Evolutionary conservation across 2,113 vertebrate genomes (phyloP), one percentile per base, ranked within the genome.

Genomic region (Odontophorus gujanensis): DNA sequence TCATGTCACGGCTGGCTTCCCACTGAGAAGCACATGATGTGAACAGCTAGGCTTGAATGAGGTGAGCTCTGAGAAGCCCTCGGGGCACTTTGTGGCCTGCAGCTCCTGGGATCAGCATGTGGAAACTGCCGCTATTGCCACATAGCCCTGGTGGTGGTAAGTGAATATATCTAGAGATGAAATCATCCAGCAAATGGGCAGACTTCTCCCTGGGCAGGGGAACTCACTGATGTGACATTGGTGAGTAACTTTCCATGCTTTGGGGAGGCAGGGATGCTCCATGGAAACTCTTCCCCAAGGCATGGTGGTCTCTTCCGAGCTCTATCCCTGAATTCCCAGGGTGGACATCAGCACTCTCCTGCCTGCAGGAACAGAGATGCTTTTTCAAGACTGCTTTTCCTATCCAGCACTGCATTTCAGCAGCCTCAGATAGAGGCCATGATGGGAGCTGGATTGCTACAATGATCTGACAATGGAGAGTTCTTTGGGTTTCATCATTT

Each of bases 1-100:
- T 53, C 67, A 1, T 16, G 42, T 81, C 0, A 1, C 16, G 61
- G n/a, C 2, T 66, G 42, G 7, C 50, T 84, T 83, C 65, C 55
- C 42, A 34, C 45, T 0, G 1, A 88, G 80, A 59, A 75, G 4
- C 4, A 0, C 9, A 47, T 79, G 69, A 63, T 0, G 0, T 9
- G n/a, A 67, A 11, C 8, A 43, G 6, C 17, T 47, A 61, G 62
- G 26, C 45, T 76, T 79, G 58, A 36, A 61, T 43, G 43, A 24
- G 22, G 58, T 1, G 11, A 79, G 74, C 7, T 59, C 19, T 3
- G 2, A 32, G 71, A 59, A 82, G 24, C 48, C 62, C 78, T 82
- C 48, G 32, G 89, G 85, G 71, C 61, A 66, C 51, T 11, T 26
- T 73, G 59, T 53, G 72, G 36, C 43, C 78, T 30, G 62, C 50